Evolutionary conservation across 2,888 invertebrate species (phyloP).

Genomic region (Mongoloraphidia duomilia): DNA sequence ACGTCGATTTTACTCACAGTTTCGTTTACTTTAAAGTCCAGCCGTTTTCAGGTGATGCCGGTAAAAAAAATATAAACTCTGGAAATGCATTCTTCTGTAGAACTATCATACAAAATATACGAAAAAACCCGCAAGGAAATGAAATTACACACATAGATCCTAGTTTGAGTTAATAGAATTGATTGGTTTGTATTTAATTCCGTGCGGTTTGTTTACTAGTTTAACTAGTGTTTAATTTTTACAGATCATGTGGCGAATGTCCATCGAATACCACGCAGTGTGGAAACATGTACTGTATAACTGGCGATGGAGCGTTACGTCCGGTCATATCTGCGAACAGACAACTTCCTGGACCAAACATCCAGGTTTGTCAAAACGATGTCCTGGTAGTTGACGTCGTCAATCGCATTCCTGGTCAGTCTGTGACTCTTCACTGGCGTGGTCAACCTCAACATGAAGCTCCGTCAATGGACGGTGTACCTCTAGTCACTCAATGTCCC

Average conservation of each 20-base stretch:
- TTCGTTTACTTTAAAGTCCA: no score
- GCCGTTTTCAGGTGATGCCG: no score
- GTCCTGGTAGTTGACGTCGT: slow-evolving; percentile 56
- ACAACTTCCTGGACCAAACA: slow-evolving; percentile 45
- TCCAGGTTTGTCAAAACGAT: slow-evolving; percentile 57
- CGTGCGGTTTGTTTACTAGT: not conserved
- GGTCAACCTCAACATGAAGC: slow-evolving; percentile 54
- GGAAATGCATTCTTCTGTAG: no score
- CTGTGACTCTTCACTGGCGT: slow-evolving; percentile 63
- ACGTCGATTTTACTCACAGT: no score
- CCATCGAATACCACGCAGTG: slow-evolving; percentile 46
- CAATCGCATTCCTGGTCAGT: slow-evolving; percentile 53
- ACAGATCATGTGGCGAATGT: slow-evolving; percentile 51
- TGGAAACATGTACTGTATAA: slow-evolving; percentile 43
- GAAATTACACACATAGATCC: no score
- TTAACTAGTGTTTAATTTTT: slow-evolving; percentile 8
- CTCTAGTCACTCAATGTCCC: slow-evolving; percentile 65
- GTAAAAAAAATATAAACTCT: no score
- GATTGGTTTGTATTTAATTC: no score
- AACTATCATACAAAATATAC: no score
- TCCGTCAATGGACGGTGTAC: slow-evolving; percentile 63
- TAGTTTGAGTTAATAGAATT: no score
- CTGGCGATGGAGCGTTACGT: slow-evolving; percentile 46
- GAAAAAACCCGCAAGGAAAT: no score
- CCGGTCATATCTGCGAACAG: slow-evolving; percentile 54